Base-by-base conservation (phyloP, 2,888 invertebrate genomes). In the Sarcophaga carnaria region DNA sequence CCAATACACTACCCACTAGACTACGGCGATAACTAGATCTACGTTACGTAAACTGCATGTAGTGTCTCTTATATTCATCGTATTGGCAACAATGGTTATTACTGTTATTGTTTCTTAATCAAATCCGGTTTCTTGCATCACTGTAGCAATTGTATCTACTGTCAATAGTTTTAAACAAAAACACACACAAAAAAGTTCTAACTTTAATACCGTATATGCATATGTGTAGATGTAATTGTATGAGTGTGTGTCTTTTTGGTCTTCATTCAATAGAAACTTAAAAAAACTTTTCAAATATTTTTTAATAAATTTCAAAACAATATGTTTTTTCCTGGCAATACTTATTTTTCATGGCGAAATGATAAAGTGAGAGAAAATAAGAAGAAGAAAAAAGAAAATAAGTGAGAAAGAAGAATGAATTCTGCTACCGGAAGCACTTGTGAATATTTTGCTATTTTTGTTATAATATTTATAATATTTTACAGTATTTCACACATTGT, bases 281-380 rank as follows among this genome's bases (percentile, higher is more conserved):
- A 86, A 37, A 37, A 89, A 91, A 91, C 88, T 91, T 91, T 91
- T 90, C 89, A 88, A 90, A 90, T 90, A 90, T 89, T 91, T 89
- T 90, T 89, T 89, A 89, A 89, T 89, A 90, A 89, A 88, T 85
- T 86, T 88, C 90, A 89, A 81, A 89, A 89, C 88, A 89, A 88
- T 89, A 89, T 89, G 88, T 86, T 89, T 87, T 83, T 86, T 86
- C 86, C 72, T 83, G 69, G 62, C 71, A 69, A 70, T 62, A 78
- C 74, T 80, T 66, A 66, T 81, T 88, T 70, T 69, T 82, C 63
- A 77, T 80, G 80, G 74, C 72, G 83, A 81, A 83, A 80, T 80
- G 66, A 88, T 76, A 62, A 77, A 79, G 82, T 77, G 82, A 71
- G 82, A 77, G 37, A 76, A 82, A 82, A 70, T 69, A 79, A 63